Evolutionary conservation across 2,113 vertebrate species (phyloP).

Genomic region (Odocoileus hemionus): DNA sequence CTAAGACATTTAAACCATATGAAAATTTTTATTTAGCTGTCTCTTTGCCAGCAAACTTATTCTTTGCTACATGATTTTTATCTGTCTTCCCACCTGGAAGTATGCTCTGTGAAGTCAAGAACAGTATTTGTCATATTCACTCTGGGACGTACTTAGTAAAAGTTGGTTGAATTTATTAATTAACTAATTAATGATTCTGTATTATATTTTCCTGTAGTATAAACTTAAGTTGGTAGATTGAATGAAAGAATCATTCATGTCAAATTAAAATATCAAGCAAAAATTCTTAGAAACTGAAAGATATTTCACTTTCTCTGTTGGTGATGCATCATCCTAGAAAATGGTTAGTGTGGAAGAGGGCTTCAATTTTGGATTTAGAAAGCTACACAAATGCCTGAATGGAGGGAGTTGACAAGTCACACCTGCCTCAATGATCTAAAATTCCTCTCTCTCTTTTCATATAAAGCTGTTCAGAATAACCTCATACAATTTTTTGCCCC

Average conservation of each 20-base stretch:
- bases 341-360: neutral
- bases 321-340: neutral
- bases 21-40: neutral
- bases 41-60: neutral
- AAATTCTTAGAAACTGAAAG: neutral
- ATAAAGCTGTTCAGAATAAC: neutral
- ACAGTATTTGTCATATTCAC: neutral
- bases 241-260: neutral
- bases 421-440: neutral
- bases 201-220: neutral
- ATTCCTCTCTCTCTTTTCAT: neutral
- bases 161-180: neutral
- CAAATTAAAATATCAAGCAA: neutral
- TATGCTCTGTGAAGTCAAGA: neutral
- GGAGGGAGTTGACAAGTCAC: neutral
- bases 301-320: neutral
- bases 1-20: neutral
- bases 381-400: neutral
- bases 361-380: neutral
- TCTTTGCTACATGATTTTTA: neutral
- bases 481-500: neutral
- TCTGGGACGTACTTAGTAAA: neutral
- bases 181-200: neutral
- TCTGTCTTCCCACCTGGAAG: neutral
- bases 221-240: neutral